Evolutionary conservation across 1,140 invertebrate species (phyloP).

Genomic region (Megalonaias nervosa): DNA sequence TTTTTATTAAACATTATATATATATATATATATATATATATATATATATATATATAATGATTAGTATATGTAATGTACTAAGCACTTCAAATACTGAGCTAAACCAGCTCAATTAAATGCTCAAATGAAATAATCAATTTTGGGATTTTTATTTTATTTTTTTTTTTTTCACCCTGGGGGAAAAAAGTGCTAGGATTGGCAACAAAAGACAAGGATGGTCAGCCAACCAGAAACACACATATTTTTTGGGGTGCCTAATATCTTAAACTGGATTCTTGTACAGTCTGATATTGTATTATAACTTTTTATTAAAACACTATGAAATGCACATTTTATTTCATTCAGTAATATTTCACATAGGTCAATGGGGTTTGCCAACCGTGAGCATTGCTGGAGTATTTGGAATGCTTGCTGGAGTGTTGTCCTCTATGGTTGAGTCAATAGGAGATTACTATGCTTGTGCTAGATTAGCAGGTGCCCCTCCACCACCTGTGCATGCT

Average conservation of each 20-base stretch:
- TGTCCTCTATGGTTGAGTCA: slow-evolving; percentile 67
- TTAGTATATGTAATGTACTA: too few relatives aligned
- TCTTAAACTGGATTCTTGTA: not conserved
- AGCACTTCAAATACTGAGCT: too few relatives aligned
- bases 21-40: too few relatives aligned
- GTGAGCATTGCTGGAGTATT: slow-evolving; percentile 59
- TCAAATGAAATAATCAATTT: too few relatives aligned
- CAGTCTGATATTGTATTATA: not conserved
- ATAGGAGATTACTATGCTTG: slow-evolving; percentile 68
- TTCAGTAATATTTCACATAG: slow-evolving; percentile 22
- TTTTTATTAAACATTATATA: too few relatives aligned
- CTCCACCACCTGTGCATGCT: slow-evolving; percentile 86
- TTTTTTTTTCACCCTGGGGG: too few relatives aligned
- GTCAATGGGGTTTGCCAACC: slow-evolving; percentile 66
- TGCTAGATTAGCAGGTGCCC: slow-evolving; percentile 83
- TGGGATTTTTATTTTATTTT: too few relatives aligned
- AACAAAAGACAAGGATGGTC: too few relatives aligned
- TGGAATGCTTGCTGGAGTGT: slow-evolving; percentile 63
- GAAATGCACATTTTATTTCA: not conserved
- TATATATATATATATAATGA: too few relatives aligned
- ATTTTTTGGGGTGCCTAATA: not conserved
- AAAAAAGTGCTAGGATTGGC: too few relatives aligned
- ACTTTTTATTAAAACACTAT: not conserved
- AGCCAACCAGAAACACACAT: too few relatives aligned
- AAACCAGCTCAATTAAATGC: too few relatives aligned